phyloP scores from a whole-genome alignment of 1,140 invertebrate genomes.

The Achroia grisella region DNA sequence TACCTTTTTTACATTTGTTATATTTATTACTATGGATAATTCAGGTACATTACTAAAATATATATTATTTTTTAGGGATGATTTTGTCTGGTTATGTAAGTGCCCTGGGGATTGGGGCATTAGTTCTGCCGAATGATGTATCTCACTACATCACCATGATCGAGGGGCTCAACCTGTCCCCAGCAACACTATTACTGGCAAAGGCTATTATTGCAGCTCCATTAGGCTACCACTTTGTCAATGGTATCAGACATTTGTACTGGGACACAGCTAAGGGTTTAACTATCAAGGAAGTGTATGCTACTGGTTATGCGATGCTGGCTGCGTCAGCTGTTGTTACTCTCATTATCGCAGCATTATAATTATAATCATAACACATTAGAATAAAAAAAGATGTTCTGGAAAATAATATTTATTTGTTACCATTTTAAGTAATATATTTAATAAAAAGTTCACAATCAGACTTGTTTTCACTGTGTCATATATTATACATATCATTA shows the following conservation, averaged over 20 bases:
- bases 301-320: constrained; percentile 79
- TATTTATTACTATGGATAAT: too few relatives aligned
- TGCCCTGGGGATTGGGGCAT: constrained; percentile 70
- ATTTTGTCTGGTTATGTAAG: constrained; percentile 73
- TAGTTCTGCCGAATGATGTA: constrained; percentile 73
- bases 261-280: constrained; percentile 83
- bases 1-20: too few relatives aligned
- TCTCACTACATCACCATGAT: constrained; percentile 74
- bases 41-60: background rate
- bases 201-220: constrained; percentile 78
- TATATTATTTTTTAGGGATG: constrained; percentile 50
- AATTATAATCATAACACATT: constrained; percentile 16
- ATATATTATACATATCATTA: background rate
- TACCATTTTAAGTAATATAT: constrained; percentile 21
- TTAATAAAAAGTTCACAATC: constrained; percentile 4
- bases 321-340: constrained; percentile 57
- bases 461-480: background rate
- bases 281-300: constrained; percentile 81
- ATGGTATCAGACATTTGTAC: constrained; percentile 82
- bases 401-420: constrained; percentile 44
- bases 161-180: constrained; percentile 73
- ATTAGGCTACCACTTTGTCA: constrained; percentile 78
- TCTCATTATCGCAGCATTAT: constrained; percentile 52
- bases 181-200: constrained; percentile 63
- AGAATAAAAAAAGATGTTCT: constrained; percentile 5